Evolutionary conservation across 2,797 vertebrate genomes (phyloP).

Genomic region (Enteromius argenteus): DNA sequence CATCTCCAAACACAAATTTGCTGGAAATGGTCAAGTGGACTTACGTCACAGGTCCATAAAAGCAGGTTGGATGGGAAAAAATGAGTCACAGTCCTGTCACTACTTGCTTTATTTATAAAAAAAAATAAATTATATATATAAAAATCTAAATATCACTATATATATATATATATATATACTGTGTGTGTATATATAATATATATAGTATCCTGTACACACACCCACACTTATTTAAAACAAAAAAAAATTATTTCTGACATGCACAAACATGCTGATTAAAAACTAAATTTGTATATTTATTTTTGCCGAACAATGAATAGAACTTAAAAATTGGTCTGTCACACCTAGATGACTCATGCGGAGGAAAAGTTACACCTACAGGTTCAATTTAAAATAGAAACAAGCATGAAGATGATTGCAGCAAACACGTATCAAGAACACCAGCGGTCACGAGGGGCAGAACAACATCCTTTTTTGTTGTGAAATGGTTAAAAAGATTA

Average conservation of each 20-base stretch:
- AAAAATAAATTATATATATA: background rate
- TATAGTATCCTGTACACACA: too few species aligned
- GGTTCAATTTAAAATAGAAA: constrained; percentile 37
- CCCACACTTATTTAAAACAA: too few species aligned
- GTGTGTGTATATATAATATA: too few species aligned
- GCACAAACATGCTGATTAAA: background rate
- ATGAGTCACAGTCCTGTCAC: background rate
- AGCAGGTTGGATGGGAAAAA: background rate
- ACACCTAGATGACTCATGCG: constrained; percentile 11
- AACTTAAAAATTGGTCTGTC: background rate
- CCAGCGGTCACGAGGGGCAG: background rate
- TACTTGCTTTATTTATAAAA: background rate
- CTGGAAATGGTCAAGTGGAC: background rate
- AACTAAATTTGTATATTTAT: background rate
- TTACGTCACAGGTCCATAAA: background rate
- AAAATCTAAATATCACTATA: too few species aligned
- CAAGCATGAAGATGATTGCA: constrained; percentile 6
- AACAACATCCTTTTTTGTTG: constrained; percentile 32
- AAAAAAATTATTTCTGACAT: background rate
- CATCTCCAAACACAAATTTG: background rate
- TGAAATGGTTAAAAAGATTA: constrained; percentile 18
- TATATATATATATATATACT: too few species aligned
- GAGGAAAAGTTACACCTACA: constrained; percentile 29
- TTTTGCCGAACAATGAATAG: background rate
- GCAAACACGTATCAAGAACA: background rate